Percentiles rank a stretch among this genome's conserved stretches.
These are phyloP conservation scores for Glomeris maerens DNA, from an alignment of 1,140 invertebrate genomes.

Conservation along the genomic window DNA sequence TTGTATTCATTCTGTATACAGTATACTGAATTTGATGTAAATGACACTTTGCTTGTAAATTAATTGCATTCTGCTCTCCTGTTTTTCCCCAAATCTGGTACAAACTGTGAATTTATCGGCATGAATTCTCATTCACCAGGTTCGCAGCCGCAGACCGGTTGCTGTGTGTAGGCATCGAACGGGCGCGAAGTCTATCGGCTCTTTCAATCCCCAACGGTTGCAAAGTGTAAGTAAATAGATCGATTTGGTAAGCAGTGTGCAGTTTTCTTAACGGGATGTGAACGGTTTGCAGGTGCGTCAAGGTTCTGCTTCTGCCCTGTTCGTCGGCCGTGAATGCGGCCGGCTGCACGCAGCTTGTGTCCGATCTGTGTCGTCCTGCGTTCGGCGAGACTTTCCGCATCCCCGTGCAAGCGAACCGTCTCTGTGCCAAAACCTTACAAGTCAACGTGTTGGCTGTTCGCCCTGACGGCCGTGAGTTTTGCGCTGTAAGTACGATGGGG, in stretches of 20 bases:
- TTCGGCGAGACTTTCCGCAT: conserved; percentile 67
- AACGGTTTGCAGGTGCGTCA: conserved; percentile 49
- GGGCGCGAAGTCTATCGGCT: conserved; percentile 72
- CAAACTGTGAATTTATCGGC: too few species aligned
- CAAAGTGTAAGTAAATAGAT: conserved; percentile 51
- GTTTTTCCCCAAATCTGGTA: too few species aligned
- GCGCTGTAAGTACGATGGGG: conserved; percentile 49
- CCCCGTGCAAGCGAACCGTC: conserved; percentile 52
- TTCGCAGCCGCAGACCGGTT: conserved; percentile 65
- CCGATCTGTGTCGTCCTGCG: conserved; percentile 58
- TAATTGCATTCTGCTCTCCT: too few species aligned
- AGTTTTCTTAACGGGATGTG: not conserved
- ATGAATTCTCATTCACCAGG: conserved; percentile 41
- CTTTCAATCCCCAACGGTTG: conserved; percentile 56
- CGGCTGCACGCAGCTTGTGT: conserved; percentile 54
- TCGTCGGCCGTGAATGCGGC: conserved; percentile 36
- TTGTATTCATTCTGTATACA: too few species aligned
- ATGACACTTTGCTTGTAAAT: too few species aligned
- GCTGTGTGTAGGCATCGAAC: conserved; percentile 72
- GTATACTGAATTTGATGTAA: too few species aligned
- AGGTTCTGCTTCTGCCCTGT: conserved; percentile 58
- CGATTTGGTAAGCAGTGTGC: conserved; percentile 7
- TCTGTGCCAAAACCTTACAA: conserved; percentile 73
- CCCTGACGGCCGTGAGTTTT: conserved; percentile 43
- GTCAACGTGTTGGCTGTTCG: conserved; percentile 63